Evolutionary conservation across 1,140 invertebrate species (phyloP), one percentile per base, ranked within the genome.

Genomic region (Bathynomus jamesi): DNA sequence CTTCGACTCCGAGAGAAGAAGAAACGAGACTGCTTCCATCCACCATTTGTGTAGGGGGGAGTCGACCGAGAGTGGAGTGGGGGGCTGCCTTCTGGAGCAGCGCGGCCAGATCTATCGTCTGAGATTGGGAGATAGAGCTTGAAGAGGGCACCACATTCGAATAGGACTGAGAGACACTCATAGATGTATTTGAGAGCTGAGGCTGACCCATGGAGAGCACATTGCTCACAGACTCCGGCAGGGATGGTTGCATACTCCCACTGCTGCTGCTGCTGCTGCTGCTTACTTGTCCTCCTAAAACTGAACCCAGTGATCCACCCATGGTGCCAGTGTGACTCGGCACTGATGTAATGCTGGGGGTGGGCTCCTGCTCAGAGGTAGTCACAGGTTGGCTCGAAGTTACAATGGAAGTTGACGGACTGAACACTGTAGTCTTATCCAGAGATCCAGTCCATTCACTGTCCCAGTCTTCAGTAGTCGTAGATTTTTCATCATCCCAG

Each of bases 371-470:
- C 2, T 2, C 11, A 53, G 40, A 21, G 5, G 11, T 53, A 17
- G 40, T 2, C 13, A 11, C 40, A 17, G 21, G 21, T 53, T 17
- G 13, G 13, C 11, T 53, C 11, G 40, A 21, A 53, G 40, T 21
- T 17, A 11, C 21, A 53, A 53, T 53, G 40, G 40, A 53, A 53
- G 40, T 53, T 53, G 40, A 53, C 21, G 40, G 40, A 53, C 40
- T 53, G 40, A 77, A 72, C 30, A 78, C 72, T 62, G 77, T 69
- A 21, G 78, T 71, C 69, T 80, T 65, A 21, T 78, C 76, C 65
- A 78, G 53, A 13, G 73, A 73, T 2, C 76, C 76, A 28, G 74
- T 76, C 74, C 76, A 75, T 60, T 77, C 76, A 28, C 73, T 67
- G 40, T 75, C 74, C 76, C 76, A 77, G 60, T 78, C 76, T 63